Base-by-base conservation (phyloP, 2,888 invertebrate species). In the Mechanitis messenoides region DNA sequence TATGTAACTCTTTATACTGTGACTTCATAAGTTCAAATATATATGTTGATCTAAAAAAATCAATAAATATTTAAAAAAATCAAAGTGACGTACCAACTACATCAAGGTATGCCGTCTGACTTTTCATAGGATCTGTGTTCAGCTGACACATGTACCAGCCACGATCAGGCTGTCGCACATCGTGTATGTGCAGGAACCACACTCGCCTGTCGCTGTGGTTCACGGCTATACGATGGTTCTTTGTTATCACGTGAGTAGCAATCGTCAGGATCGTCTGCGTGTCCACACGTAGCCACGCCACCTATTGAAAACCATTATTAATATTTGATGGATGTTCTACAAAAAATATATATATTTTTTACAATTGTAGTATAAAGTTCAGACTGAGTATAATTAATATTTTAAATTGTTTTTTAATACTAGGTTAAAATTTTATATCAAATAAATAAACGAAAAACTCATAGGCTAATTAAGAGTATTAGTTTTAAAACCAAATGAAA, bases 131-230 rank as follows among this genome's bases (percentile, higher is more conserved):
- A 84, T 96, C 96, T 0, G 96, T 97, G 84, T 97, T 97, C 71
- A 97, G 95, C 91, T 97, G 96, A 81, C 97, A 97, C 96, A 96
- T 96, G 88, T 97, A 97, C 94, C 95, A 96, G 66, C 97, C 96
- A 20, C 94, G 92, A 86, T 97, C 97, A 0, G 94, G 92, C 80
- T 96, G 95, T 46, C 94, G 91, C 12, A 97, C 95, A 80, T 96
- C 96, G 63, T 94, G 93, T 73, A 97, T 95, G 78, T 96, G 95
- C 53, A 97, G 91, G 80, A 94, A 95, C 96, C 96, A 97, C 57
- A 95, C 95, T 57, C 94, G 92, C 66, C 95, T 93, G 79, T 96
- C 96, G 71, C 95, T 96, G 84, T 96, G 95, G 63, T 95, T 94
- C 60, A 97, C 94, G 28, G 93, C 94, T 70, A 97, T 96, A 65